Evolutionary conservation across 1,140 invertebrate genomes (phyloP), one percentile per base, ranked within the genome.

Genomic region (Plutomurus gul): DNA sequence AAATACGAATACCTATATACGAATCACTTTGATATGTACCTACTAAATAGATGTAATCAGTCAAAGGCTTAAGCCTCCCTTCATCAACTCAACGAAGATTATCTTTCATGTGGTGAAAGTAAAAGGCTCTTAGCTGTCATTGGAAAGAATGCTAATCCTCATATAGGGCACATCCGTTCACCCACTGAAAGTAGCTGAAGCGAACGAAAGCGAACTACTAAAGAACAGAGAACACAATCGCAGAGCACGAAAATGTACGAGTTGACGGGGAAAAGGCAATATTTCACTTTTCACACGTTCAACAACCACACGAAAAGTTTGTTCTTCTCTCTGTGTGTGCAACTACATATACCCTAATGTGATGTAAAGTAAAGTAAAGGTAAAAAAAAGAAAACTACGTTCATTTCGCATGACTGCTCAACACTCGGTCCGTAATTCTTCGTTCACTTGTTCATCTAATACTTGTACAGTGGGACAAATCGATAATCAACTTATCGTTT

Each of bases 401-500:
- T 65, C 56, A 65, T 13, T 65, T 36, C 27, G 36, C 56, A 33
- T 65, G 51, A 60, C 51, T 60, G 16, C 27, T 11, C 36, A 25
- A 51, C 56, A 65, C 25, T 65, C 56, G 36, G 13, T 65, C 56
- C 27, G 25, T 33, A 22, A 60, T 13, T 30, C 51, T 51, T 49
- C 56, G 30, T 65, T 65, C 27, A 33, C 30, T 27, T 30, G 56
- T 65, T 65, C 56, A 65, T 65, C 56, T 13, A 30, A 65, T 65
- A 65, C 56, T 65, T 65, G 36, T n/a, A n/a, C n/a, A n/a, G n/a
- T n/a, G 56, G 36, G 56, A 65, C 56, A 65, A 65, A 65, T 65
- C 56, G 56, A 65, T 65, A 65, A 65, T 65, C 56, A 65, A 65
- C 56, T 65, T 65, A 65, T 65, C 56, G 56, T 27, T 25, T 65